phyloP scores from a whole-genome alignment of 2,888 invertebrate species.

The Hipparchia sbordonii region DNA sequence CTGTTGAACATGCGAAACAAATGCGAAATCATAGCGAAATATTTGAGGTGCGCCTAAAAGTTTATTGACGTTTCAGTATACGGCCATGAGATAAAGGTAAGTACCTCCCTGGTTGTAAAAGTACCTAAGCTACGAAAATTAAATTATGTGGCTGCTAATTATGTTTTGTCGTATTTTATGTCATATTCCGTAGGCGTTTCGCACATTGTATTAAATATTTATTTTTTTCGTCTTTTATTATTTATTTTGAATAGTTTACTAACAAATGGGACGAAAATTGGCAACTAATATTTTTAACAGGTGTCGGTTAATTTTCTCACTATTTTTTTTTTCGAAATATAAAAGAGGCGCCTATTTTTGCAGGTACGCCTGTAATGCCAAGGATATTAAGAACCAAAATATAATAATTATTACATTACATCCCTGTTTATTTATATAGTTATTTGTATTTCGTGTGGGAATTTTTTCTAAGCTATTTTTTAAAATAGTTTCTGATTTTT shows the following conservation, averaged over 20 bases:
- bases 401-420: constrained; percentile 45
- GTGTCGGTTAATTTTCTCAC: constrained; percentile 47
- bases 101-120: constrained; percentile 36
- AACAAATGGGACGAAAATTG: constrained; percentile 55
- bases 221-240: constrained; percentile 41
- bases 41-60: no score
- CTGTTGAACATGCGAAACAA: no score
- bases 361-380: constrained; percentile 77
- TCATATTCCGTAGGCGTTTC: constrained; percentile 10
- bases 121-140: not conserved
- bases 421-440: constrained; percentile 8
- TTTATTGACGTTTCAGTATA: not conserved
- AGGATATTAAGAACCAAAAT: constrained; percentile 66
- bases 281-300: constrained; percentile 43
- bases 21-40: no score
- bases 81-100: constrained; percentile 3
- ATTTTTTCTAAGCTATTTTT: constrained; percentile 43
- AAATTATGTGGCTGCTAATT: constrained; percentile 1
- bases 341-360: constrained; percentile 56
- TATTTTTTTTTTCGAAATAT: constrained; percentile 32
- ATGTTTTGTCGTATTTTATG: not conserved
- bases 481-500: constrained; percentile 46
- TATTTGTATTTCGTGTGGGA: constrained; percentile 50
- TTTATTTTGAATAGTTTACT: constrained; percentile 43
- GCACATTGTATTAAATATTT: constrained; percentile 47